Evolutionary conservation across 2,888 invertebrate genomes (phyloP).

Genomic region (Ichneumoninae sp.): DNA sequence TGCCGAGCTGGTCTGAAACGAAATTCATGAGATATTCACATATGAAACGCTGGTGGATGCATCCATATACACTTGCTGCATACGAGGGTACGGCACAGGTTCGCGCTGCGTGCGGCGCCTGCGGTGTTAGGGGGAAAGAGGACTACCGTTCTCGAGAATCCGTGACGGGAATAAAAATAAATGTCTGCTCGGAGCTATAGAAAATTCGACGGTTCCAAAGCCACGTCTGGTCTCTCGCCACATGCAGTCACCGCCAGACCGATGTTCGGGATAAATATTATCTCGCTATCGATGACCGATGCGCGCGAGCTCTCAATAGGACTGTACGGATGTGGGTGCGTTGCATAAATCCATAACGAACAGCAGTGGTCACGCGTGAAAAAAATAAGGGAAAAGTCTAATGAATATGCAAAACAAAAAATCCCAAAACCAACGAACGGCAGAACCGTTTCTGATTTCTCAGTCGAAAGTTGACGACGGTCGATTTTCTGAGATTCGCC

Average conservation of each 20-base stretch:
- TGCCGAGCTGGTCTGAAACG: slow-evolving; percentile 48
- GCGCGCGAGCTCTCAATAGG: background rate
- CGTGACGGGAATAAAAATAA: slow-evolving; percentile 63
- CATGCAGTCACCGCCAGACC: background rate
- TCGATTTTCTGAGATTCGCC: background rate
- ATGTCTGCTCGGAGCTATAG: slow-evolving; percentile 31
- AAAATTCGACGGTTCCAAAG: background rate
- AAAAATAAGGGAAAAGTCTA: background rate
- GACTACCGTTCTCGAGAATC: slow-evolving; percentile 59
- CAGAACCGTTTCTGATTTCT: background rate
- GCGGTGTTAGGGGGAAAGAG: slow-evolving; percentile 50
- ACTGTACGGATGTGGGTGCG: background rate
- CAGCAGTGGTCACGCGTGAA: background rate
- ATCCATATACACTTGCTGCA: slow-evolving; percentile 29
- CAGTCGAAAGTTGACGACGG: background rate
- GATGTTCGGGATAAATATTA: slow-evolving; percentile 41
- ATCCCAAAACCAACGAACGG: background rate
- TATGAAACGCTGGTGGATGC: slow-evolving; percentile 55
- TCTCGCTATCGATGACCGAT: slow-evolving; percentile 33
- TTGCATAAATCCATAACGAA: slow-evolving; percentile 1
- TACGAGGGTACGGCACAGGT: slow-evolving; percentile 34
- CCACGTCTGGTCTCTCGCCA: background rate
- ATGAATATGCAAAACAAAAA: background rate
- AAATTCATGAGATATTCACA: slow-evolving; percentile 66
- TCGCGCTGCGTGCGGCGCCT: slow-evolving; percentile 38